Evolutionary conservation across 2,888 invertebrate genomes (phyloP), one percentile per base, ranked within the genome.

Genomic region (Urechis unicinctus): DNA sequence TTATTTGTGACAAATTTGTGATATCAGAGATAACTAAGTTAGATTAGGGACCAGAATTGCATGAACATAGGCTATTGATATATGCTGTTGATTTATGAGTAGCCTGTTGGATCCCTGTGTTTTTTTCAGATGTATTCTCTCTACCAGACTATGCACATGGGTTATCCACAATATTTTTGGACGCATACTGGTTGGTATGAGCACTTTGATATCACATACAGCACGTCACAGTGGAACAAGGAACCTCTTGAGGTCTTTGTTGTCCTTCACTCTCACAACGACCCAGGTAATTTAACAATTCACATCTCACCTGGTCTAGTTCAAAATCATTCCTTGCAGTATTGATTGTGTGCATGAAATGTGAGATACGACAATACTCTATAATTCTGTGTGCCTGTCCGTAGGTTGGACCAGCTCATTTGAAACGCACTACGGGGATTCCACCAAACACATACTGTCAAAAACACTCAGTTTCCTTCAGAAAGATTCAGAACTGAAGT

Each of bases 381-480:
- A n/a, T n/a, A n/a, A n/a, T n/a, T n/a, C n/a, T n/a, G n/a, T n/a
- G n/a, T n/a, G n/a, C n/a, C n/a, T n/a, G n/a, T n/a, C n/a, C 24
- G 30, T 31, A 61, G 61, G 61, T 3, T 62, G 61, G 61, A 30
- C 47, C 30, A 30, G 24, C 42, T 58, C 58, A 4, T 50, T 43
- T 17, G 47, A 49, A 17, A 26, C n/a, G 17, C 60, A 58, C 56
- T 62, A 53, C 55, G 25, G 3, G 21, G 17, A 17, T 2, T 28
- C 13, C 25, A 52, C 60, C 3, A 51, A 25, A 21, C 9, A 42
- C 6, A 62, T 55, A n/a, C 50, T 62, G 26, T 52, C 91, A 80
- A 87, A 89, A 74, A 87, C 92, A 81, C 89, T 93, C n/a, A 84
- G 86, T 53, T 92, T 92, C 77, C 82, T 95, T 74, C 61, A 53